Evolutionary conservation across 2,888 invertebrate species (phyloP).

Genomic region (Mesorhabditis sp.): DNA sequence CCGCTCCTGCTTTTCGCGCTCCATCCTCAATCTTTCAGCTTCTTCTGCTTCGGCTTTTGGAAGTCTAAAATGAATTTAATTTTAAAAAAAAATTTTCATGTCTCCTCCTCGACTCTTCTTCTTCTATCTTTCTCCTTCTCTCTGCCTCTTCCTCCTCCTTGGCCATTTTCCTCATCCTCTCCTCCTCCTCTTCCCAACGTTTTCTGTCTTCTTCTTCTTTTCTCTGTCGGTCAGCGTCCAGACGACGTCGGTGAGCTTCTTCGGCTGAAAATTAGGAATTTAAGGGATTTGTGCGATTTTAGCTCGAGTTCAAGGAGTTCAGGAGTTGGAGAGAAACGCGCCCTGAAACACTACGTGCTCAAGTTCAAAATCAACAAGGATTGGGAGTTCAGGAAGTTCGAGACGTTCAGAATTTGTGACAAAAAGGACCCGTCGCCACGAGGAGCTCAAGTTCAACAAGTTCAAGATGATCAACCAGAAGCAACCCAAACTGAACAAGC

Average conservation of each 20-base stretch:
- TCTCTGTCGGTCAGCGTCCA: not conserved
- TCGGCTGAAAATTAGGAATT: not conserved
- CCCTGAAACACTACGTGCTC: too few relatives aligned
- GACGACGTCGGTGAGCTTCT: not conserved
- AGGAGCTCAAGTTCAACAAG: too few relatives aligned
- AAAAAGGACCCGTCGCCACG: too few relatives aligned
- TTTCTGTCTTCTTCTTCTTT: not conserved
- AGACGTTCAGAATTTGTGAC: too few relatives aligned
- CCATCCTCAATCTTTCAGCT: not conserved
- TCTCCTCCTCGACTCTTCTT: slow-evolving; percentile 4
- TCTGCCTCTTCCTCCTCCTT: not conserved
- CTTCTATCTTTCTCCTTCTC: slow-evolving; percentile 2
- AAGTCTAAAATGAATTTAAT: too few relatives aligned
- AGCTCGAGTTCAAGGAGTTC: not conserved
- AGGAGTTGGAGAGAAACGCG: not conserved
- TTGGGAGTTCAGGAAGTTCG: too few relatives aligned
- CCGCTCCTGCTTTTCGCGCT: not conserved
- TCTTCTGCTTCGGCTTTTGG: too few relatives aligned
- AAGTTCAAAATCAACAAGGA: too few relatives aligned
- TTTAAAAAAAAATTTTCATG: too few relatives aligned
- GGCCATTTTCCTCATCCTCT: not conserved
- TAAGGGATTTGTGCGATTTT: not conserved
- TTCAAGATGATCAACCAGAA: too few relatives aligned
- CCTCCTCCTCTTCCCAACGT: not conserved
- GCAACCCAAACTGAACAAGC: not conserved